Evolutionary conservation across 2,888 invertebrate genomes (phyloP).

Genomic region (Hypomecis atomaria): DNA sequence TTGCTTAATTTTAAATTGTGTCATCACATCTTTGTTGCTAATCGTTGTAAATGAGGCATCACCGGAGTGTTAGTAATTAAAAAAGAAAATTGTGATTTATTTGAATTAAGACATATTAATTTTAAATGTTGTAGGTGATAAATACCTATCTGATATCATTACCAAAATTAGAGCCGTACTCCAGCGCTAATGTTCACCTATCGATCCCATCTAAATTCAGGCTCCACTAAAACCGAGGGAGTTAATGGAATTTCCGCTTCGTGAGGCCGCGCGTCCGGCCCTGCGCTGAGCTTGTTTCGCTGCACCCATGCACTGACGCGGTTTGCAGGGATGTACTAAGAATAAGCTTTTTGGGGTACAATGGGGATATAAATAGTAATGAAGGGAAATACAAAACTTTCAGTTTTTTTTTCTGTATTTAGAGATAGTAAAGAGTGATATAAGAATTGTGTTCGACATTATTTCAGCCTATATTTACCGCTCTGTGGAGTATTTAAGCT

Average conservation of each 20-base stretch:
- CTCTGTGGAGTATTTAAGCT: too few relatives aligned
- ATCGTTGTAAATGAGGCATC: too few relatives aligned
- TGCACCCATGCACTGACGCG: slow-evolving; percentile 36
- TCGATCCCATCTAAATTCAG: slow-evolving; percentile 33
- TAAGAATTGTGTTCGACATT: too few relatives aligned
- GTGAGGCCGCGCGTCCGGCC: slow-evolving; percentile 53
- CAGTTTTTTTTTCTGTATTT: too few relatives aligned
- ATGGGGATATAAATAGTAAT: not conserved
- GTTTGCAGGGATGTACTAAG: slow-evolving; percentile 29
- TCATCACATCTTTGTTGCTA: too few relatives aligned
- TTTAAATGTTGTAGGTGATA: not conserved
- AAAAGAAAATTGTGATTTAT: too few relatives aligned
- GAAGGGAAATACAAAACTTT: too few relatives aligned
- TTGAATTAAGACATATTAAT: not conserved
- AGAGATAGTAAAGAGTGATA: too few relatives aligned
- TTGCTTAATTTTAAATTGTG: too few relatives aligned
- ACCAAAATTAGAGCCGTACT: not conserved
- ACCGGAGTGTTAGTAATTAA: too few relatives aligned
- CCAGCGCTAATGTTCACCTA: slow-evolving; percentile 35
- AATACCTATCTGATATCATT: not conserved
- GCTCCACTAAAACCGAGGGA: slow-evolving; percentile 64
- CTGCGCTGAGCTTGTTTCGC: slow-evolving; percentile 36
- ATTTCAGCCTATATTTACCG: too few relatives aligned
- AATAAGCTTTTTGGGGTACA: not conserved
- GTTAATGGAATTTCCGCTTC: slow-evolving; percentile 78